Conservation (phyloP, 2,113 vertebrate genomes). For the Bucco capensis region DNA sequence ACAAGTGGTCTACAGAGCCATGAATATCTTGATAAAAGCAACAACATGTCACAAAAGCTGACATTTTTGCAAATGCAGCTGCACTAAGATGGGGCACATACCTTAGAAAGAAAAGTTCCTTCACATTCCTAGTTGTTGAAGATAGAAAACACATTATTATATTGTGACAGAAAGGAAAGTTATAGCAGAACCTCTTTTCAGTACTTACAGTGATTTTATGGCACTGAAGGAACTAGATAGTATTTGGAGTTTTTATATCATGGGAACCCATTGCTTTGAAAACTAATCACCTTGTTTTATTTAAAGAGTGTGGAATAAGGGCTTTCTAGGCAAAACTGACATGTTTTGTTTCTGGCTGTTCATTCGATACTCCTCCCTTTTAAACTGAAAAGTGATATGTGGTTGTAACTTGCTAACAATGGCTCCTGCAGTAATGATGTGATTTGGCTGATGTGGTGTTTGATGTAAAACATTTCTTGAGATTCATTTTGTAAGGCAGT, state of each 20-base stretch:
- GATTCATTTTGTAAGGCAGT: conserved; percentile 39
- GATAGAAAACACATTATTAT: not conserved
- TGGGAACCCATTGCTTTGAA: conserved; percentile 56
- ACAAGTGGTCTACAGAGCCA: not conserved
- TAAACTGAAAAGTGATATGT: conserved; percentile 71
- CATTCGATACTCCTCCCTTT: conserved; percentile 70
- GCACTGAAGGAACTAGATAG: not conserved
- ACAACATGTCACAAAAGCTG: not conserved
- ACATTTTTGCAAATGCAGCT: not conserved
- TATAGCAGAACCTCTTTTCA: not conserved
- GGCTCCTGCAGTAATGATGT: conserved; percentile 30
- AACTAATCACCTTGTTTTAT: conserved; percentile 48
- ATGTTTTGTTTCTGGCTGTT: conserved; percentile 71
- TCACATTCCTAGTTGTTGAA: not conserved
- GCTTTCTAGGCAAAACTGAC: conserved; percentile 66
- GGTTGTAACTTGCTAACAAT: conserved; percentile 63
- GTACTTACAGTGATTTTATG: not conserved
- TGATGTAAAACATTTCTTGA: not conserved
- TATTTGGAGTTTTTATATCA: not conserved
- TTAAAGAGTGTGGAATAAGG: conserved; percentile 48
- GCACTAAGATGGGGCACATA: not conserved
- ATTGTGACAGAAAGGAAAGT: not conserved
- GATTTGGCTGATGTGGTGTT: conserved; percentile 32
- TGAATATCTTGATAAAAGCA: conserved; percentile 17
- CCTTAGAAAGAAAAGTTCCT: not conserved